phyloP scores from a whole-genome alignment of 2,113 vertebrate genomes.

The Trichechus manatus region DNA sequence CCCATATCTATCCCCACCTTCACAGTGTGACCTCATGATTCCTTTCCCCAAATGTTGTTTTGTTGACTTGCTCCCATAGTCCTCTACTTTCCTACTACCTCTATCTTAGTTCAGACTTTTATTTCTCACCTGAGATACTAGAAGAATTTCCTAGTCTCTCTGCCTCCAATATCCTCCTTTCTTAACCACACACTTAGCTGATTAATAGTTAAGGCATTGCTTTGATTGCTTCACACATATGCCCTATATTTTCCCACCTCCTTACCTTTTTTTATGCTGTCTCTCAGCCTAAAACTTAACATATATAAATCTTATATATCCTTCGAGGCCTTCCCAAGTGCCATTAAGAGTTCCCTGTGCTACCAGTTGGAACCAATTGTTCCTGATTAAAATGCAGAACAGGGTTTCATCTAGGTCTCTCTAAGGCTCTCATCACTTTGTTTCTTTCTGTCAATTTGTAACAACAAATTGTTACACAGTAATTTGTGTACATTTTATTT shows the following conservation, averaged over 20 bases:
- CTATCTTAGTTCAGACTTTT: background rate
- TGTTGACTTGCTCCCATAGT: background rate
- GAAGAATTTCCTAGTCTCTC: slow-evolving; percentile 6
- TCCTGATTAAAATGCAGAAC: slow-evolving; percentile 43
- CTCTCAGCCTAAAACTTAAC: background rate
- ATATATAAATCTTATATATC: background rate
- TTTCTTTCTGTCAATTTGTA: background rate
- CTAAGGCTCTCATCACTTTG: background rate
- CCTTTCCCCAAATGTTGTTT: background rate
- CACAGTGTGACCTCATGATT: background rate
- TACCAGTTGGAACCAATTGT: background rate
- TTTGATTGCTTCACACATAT: background rate
- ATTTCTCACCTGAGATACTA: background rate
- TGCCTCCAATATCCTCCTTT: background rate
- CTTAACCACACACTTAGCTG: background rate
- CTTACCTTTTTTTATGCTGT: background rate
- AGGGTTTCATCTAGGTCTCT: background rate
- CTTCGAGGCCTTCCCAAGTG: background rate
- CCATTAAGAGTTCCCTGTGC: background rate
- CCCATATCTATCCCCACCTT: background rate
- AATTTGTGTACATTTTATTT: background rate
- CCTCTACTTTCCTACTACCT: slow-evolving; percentile 24
- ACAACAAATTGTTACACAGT: background rate
- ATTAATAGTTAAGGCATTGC: background rate
- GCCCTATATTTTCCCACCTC: background rate